phyloP scores from a whole-genome alignment of 2,113 vertebrate species.

The Pteropus alecto region DNA sequence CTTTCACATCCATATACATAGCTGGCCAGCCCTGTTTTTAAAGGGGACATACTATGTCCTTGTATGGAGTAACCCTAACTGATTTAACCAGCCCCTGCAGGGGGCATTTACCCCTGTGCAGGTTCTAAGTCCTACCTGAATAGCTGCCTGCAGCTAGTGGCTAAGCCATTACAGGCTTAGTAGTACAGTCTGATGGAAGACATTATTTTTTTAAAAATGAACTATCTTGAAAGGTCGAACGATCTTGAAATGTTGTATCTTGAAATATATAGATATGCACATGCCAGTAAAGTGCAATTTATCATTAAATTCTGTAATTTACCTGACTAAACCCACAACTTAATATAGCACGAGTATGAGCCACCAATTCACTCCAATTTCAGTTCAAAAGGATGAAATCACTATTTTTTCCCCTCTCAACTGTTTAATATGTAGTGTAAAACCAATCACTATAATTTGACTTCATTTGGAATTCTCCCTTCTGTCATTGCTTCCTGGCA shows the following conservation, averaged over 20 bases:
- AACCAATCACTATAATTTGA: slow-evolving; percentile 12
- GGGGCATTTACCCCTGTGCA: background rate
- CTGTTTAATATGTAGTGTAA: slow-evolving; percentile 30
- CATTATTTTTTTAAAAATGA: background rate
- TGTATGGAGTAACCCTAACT: background rate
- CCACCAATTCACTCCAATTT: slow-evolving; percentile 8
- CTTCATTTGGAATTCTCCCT: slow-evolving; percentile 56
- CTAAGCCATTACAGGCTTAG: background rate
- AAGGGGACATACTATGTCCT: background rate
- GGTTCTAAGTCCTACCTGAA: background rate
- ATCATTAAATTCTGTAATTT: slow-evolving; percentile 61
- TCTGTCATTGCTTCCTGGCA: slow-evolving; percentile 32
- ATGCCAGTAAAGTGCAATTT: background rate
- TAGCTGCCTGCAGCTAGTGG: background rate
- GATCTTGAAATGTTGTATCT: background rate
- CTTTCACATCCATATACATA: background rate
- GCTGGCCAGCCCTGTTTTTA: background rate
- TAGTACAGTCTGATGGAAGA: background rate
- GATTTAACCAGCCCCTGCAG: background rate
- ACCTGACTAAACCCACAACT: slow-evolving; percentile 34
- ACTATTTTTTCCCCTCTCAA: slow-evolving; percentile 37
- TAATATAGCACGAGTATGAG: slow-evolving; percentile 39
- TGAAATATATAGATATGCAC: background rate
- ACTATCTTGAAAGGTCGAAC: background rate
- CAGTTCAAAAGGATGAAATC: slow-evolving; percentile 34